These are phyloP conservation scores for Pheosia gnoma DNA, from an alignment of 2,888 invertebrate genomes.

Conservation along the genomic window DNA sequence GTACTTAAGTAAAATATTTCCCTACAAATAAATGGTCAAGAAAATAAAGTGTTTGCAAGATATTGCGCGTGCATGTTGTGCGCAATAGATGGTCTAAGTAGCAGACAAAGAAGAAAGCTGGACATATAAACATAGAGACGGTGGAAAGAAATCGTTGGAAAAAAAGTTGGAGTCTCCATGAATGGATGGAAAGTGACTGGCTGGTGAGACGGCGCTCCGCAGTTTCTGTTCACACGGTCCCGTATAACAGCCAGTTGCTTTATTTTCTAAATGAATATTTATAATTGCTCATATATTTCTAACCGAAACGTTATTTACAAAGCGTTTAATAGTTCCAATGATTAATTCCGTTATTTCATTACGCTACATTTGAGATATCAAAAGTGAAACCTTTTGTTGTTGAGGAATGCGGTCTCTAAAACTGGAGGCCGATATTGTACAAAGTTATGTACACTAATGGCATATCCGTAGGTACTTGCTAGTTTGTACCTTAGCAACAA, in stretches of 20 bases:
- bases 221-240: conserved; percentile 80
- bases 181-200: conserved; percentile 82
- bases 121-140: conserved; percentile 67
- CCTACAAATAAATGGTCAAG: not conserved
- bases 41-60: not conserved
- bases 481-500: not conserved
- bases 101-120: conserved; percentile 71
- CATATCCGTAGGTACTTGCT: not conserved
- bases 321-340: not conserved
- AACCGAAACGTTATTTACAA: conserved; percentile 15
- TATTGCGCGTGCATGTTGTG: not conserved
- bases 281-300: conserved; percentile 33
- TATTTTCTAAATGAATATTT: conserved; percentile 58
- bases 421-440: conserved; percentile 23
- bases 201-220: conserved; percentile 58
- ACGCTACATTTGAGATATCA: conserved; percentile 21
- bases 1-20: not conserved
- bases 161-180: conserved; percentile 79
- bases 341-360: conserved; percentile 8
- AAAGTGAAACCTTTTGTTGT: conserved; percentile 33
- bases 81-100: not conserved
- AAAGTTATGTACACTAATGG: not conserved
- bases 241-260: conserved; percentile 49
- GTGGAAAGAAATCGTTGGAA: conserved; percentile 75
- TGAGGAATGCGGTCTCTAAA: conserved; percentile 33